Conservation (phyloP, 2,797 vertebrate species). For the Urocyon cinereoargenteus region DNA sequence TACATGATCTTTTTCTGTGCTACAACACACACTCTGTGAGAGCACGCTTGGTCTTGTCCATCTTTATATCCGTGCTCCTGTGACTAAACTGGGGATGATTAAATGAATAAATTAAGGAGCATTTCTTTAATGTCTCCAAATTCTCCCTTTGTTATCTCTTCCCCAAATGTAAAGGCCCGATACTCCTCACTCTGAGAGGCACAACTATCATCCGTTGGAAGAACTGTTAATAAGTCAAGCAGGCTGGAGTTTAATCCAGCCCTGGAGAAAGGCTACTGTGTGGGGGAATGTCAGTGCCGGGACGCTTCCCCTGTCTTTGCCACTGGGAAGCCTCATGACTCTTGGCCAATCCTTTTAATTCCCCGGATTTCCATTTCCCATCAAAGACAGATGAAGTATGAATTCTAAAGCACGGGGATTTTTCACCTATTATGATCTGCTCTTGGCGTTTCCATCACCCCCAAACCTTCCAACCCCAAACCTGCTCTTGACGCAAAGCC, state of each 20-base stretch:
- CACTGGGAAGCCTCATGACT: background rate
- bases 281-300: background rate
- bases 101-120: background rate
- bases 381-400: constrained; percentile 11
- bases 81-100: background rate
- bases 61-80: background rate
- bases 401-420: constrained; percentile 27
- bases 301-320: background rate
- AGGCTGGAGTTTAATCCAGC: background rate
- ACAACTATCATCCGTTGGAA: background rate
- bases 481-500: background rate
- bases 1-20: background rate
- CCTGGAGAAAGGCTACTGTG: background rate
- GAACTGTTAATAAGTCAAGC: background rate
- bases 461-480: background rate
- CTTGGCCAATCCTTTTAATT: background rate
- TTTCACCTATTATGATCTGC: background rate
- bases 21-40: background rate
- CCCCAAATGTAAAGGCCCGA: background rate
- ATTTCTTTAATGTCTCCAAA: background rate
- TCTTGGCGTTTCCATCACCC: background rate
- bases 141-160: constrained; percentile 38
- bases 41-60: background rate
- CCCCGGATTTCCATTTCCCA: constrained; percentile 30
- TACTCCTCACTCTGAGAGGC: background rate